Evolutionary conservation across 2,113 vertebrate genomes (phyloP).

Genomic region (Lathamus discolor): DNA sequence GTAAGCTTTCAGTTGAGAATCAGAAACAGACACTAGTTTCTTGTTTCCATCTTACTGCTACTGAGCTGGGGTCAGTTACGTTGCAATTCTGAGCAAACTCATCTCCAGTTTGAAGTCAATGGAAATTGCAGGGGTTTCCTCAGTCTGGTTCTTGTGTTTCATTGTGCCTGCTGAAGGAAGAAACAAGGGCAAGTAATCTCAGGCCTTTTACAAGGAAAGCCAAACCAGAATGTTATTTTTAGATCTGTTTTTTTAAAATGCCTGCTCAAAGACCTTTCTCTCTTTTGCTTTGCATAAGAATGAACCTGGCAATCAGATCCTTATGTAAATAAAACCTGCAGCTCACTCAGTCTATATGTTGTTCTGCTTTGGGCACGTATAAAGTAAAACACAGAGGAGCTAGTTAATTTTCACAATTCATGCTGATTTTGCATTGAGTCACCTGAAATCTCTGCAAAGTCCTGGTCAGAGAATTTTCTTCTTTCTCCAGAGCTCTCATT

Average conservation of each 20-base stretch:
- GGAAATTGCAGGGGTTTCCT: not conserved
- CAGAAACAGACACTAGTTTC: not conserved
- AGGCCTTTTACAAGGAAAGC: not conserved
- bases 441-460: not conserved
- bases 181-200: not conserved
- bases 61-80: not conserved
- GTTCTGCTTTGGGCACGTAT: not conserved
- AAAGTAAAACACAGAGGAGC: slow-evolving; percentile 1
- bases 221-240: not conserved
- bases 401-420: not conserved
- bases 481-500: not conserved
- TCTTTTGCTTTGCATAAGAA: slow-evolving; percentile 34
- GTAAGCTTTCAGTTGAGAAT: not conserved
- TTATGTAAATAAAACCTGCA: slow-evolving; percentile 46
- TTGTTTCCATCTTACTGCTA: not conserved
- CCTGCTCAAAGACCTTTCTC: slow-evolving; percentile 21
- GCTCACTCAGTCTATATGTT: slow-evolving; percentile 32
- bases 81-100: not conserved
- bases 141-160: accelerated
- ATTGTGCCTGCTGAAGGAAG: not conserved
- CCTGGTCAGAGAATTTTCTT: not conserved
- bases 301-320: slow-evolving; percentile 54
- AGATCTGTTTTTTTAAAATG: slow-evolving; percentile 7
- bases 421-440: slow-evolving; percentile 16
- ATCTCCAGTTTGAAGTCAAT: not conserved